Evolutionary conservation across 2,888 invertebrate species (phyloP), one percentile per base, ranked within the genome.

Genomic region (Lithophane ornitopus): DNA sequence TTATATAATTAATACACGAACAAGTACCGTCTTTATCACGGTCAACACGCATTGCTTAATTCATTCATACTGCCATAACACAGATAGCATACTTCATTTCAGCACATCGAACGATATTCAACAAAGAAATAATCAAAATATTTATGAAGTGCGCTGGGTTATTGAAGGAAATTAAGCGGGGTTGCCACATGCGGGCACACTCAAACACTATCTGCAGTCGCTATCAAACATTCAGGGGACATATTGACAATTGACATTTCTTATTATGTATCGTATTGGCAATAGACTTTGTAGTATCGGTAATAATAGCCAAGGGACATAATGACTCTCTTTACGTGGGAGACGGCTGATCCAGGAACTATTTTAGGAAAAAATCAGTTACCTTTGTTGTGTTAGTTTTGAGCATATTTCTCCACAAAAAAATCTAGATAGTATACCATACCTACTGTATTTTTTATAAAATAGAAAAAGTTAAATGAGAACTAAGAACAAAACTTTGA

Each of bases 121-220:
- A 88, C 79, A 83, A 88, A 86, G 85, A 84, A 86, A 87, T 88
- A 92, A 93, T 93, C 92, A 91, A 89, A 91, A 90, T 89, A 91
- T 93, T 91, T 91, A 92, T 92, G 90, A 90, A 85, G 46, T 74
- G 70, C 34, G 56, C 69, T 80, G 76, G 81, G 90, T 92, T 92
- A 91, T 91, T 91, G 89, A 89, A 91, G 90, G 87, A 92, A 92
- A 94, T 94, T 92, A 93, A 92, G 93, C 89, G 84, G 87, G 87
- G 89, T 89, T 89, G 91, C 89, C 88, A 92, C 91, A 95, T 95
- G 94, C 95, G 95, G 95, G 95, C 91, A 91, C 92, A 92, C 91
- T 94, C 93, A 92, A 90, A 91, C 91, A 58, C 90, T 94, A 95
- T 95, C 95, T 93, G 91, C 90, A 91, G 90, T 91, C 91, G 91